phyloP scores from a whole-genome alignment of 2,797 vertebrate genomes.

The Macropodus opercularis region DNA sequence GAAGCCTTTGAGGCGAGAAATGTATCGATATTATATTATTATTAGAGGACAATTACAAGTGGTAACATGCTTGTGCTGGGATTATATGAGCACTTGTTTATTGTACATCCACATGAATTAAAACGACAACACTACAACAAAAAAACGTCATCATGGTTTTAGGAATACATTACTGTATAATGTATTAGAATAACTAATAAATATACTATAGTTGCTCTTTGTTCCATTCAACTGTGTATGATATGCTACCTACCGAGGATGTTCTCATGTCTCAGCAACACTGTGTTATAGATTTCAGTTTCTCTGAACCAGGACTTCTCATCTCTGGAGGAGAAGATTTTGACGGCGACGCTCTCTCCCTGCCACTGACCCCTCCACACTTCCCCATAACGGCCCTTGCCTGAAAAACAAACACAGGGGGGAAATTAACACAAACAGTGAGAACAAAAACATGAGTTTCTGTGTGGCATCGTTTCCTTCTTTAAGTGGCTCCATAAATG shows the following conservation, averaged over 20 bases:
- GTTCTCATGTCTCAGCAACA: conserved; percentile 95
- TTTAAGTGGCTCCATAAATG: too few species aligned
- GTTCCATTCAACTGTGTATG: not conserved
- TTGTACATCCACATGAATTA: too few species aligned
- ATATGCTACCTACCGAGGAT: conserved; percentile 86
- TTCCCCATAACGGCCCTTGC: conserved; percentile 96
- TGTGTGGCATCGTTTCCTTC: too few species aligned
- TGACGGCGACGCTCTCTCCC: conserved; percentile 96
- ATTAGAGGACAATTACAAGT: not conserved
- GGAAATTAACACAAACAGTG: not conserved
- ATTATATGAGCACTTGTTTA: not conserved
- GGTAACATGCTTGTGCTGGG: too few species aligned
- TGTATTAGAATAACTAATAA: too few species aligned
- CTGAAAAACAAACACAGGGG: conserved; percentile 64
- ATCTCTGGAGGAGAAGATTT: conserved; percentile 98
- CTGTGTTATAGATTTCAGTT: conserved; percentile 98
- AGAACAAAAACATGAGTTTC: too few species aligned
- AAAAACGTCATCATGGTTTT: too few species aligned
- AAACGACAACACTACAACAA: too few species aligned
- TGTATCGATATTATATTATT: conserved; percentile 1
- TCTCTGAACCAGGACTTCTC: conserved; percentile 99
- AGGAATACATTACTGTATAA: too few species aligned
- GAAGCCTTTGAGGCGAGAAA: conserved; percentile 79
- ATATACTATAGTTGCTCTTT: too few species aligned
- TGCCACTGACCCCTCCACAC: conserved; percentile 99